phyloP scores from a whole-genome alignment of 2,797 vertebrate species.

The Morelia viridis region DNA sequence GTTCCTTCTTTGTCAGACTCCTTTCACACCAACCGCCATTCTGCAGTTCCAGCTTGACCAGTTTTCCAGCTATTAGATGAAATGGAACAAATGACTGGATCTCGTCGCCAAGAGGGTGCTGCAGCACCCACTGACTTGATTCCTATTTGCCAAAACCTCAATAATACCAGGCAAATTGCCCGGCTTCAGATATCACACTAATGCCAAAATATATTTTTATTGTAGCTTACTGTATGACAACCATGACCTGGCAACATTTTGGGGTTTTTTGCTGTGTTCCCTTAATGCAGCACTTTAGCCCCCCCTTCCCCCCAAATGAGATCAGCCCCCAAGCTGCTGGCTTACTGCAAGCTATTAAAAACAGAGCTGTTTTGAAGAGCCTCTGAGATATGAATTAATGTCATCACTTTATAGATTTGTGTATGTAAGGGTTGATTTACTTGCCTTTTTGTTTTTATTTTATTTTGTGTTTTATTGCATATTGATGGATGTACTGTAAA shows the following conservation, averaged over 20 bases:
- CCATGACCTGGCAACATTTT: background rate
- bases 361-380: background rate
- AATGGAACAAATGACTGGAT: background rate
- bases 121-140: background rate
- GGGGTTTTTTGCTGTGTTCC: background rate
- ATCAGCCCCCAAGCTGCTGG: background rate
- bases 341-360: background rate
- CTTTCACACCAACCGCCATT: background rate
- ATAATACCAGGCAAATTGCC: background rate
- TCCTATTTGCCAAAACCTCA: background rate
- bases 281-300: background rate
- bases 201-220: background rate
- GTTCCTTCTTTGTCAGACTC: background rate
- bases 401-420: background rate
- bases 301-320: background rate
- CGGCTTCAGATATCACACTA: background rate
- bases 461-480: background rate
- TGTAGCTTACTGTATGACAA: background rate
- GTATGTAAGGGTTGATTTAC: background rate
- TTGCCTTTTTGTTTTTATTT: background rate
- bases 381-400: background rate
- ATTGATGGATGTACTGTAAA: background rate
- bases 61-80: background rate
- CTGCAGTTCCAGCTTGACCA: background rate
- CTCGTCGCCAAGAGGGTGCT: background rate